These are phyloP conservation scores for Tetramorium bicarinatum DNA, from an alignment of 2,888 invertebrate genomes.

Conservation along the genomic window DNA sequence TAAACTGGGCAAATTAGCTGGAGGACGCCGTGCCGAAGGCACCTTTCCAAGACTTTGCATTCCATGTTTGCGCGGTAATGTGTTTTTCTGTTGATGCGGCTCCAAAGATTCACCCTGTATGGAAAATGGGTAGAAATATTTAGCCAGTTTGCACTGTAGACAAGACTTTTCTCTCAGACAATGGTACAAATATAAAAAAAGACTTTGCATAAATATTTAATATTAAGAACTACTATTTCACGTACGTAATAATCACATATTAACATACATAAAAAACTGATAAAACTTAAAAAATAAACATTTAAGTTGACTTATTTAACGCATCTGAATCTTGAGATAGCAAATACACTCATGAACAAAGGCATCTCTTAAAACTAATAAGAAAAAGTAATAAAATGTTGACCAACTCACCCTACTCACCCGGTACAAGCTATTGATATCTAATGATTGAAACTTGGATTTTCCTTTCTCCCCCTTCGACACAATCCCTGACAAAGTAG, in stretches of 20 bases:
- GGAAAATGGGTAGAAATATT: slow-evolving; percentile 50
- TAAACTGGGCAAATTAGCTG: slow-evolving; percentile 99
- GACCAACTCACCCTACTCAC: slow-evolving; percentile 91
- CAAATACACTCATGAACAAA: neutral
- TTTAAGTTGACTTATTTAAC: neutral
- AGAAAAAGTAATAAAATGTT: slow-evolving; percentile 58
- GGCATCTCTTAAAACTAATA: neutral
- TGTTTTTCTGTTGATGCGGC: slow-evolving; percentile 95
- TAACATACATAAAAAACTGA: neutral
- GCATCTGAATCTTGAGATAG: slow-evolving; percentile 17
- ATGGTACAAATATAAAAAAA: neutral
- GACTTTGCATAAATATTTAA: neutral
- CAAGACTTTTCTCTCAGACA: neutral
- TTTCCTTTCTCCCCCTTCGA: slow-evolving; percentile 95
- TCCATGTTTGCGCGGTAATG: slow-evolving; percentile 99
- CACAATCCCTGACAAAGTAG: slow-evolving; percentile 97
- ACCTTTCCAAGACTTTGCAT: slow-evolving; percentile 99
- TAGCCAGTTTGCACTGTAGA: neutral
- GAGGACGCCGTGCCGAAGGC: slow-evolving; percentile 98
- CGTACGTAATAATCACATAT: neutral
- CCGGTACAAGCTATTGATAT: slow-evolving; percentile 99
- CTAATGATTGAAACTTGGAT: slow-evolving; percentile 98
- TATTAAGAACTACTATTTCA: neutral
- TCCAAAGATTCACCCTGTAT: slow-evolving; percentile 94
- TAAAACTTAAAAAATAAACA: neutral